Evolutionary conservation across 2,888 invertebrate species (phyloP), one percentile per base, ranked within the genome.

Genomic region (Hypsopygia costalis): DNA sequence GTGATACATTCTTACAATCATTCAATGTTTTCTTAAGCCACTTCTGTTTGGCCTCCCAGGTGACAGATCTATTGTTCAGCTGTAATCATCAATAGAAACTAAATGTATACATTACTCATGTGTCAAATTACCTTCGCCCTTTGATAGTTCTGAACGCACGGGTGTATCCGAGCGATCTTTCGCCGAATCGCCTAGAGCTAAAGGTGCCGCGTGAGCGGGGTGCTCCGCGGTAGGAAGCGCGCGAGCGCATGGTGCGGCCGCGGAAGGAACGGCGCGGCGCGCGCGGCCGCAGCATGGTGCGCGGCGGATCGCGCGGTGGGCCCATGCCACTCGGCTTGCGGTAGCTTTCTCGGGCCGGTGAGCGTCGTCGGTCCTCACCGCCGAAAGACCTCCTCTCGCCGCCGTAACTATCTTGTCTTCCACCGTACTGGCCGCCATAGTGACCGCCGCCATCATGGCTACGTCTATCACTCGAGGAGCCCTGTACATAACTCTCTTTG

Each of bases 401-500:
- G 66, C 75, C 64, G 69, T 90, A 89, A 73, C 81, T 81, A 46
- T 91, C 91, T 81, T 91, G 91, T 62, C 91, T 90, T 69, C 89
- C 72, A 70, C 83, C 71, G 69, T 88, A 86, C 52, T 87, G 88
- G 62, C 86, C 85, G 68, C 89, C 88, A 74, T 89, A 89, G 75
- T 90, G 89, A 55, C 89, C 83, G 68, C 88, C 86, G 68, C 86
- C 88, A 62, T 90, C 90, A 82, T 90, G 87, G 78, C 89, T 89
- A 77, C 89, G 85, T 87, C 89, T 89, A 78, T 86, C 88, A 65
- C 85, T 82, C 73, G 87, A 81, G 37, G 86, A 82, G 58, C 88
- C 89, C 89, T 89, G 89, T 81, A 88, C 82, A 89, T 65, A 87
- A 86, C 68, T 83, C 82, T 77, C 62, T 80, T 73, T 74, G 66